Evolutionary conservation across 1,140 invertebrate genomes (phyloP).

Genomic region (Drosophila nebulosa): DNA sequence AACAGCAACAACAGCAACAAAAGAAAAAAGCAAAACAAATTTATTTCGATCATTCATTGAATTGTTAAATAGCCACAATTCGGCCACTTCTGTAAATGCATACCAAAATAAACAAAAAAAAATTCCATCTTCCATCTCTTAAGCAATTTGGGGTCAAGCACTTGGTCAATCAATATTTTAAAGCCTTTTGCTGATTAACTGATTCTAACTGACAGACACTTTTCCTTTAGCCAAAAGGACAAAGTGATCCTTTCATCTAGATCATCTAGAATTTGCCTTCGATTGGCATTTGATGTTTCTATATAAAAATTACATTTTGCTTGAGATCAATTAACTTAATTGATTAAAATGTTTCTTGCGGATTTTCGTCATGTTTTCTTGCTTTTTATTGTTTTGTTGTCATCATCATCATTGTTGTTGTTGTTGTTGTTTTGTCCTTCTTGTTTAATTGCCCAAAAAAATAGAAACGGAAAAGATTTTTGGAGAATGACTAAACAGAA

Average conservation of each 20-base stretch:
- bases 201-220: too few relatives aligned
- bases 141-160: too few relatives aligned
- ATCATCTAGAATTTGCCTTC: too few relatives aligned
- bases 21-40: neutral
- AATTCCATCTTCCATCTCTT: too few relatives aligned
- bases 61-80: neutral
- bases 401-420: too few relatives aligned
- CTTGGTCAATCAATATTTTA: too few relatives aligned
- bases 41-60: neutral
- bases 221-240: too few relatives aligned
- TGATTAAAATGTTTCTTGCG: neutral
- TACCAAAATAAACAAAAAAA: neutral
- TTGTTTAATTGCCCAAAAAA: conserved; percentile 54
- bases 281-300: too few relatives aligned
- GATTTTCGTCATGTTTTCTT: neutral
- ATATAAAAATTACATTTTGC: too few relatives aligned
- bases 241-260: too few relatives aligned
- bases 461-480: conserved; percentile 14
- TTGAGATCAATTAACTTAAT: neutral
- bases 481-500: conserved; percentile 58
- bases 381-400: neutral
- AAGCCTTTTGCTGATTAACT: too few relatives aligned
- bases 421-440: conserved; percentile 15
- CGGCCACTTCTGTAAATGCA: neutral
- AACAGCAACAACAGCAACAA: too few relatives aligned